A percentile compares a stretch with the other conserved stretches of the same genome.
Conservation (phyloP, 2,888 invertebrate species). For the Nipponacmea schrenckii region DNA sequence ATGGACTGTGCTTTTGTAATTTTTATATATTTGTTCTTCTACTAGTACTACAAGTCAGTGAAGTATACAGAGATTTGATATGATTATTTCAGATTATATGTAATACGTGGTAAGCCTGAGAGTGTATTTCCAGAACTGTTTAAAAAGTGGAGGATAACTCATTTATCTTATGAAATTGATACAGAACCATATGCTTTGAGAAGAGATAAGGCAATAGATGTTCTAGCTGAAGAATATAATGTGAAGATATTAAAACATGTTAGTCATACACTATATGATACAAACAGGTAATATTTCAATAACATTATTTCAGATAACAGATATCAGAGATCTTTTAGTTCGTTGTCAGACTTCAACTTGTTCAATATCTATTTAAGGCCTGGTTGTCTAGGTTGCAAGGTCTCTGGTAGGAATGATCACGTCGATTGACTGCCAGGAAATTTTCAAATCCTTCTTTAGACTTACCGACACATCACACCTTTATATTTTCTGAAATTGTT, state of each 20-base stretch:
- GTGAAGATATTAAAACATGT: conserved; percentile 81
- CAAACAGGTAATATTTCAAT: conserved; percentile 70
- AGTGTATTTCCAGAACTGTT: conserved; percentile 52
- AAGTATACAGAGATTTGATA: no score
- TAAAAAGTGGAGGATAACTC: conserved; percentile 83
- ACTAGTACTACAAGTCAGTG: no score
- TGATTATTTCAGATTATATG: conserved; percentile 75
- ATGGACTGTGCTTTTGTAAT: no score
- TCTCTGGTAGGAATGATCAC: no score
- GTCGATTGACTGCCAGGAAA: no score
- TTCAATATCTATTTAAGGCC: no score
- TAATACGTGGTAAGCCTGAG: conserved; percentile 76
- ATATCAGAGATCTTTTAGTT: background rate
- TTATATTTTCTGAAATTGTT: no score
- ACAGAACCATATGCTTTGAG: conserved; percentile 88
- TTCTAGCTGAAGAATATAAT: conserved; percentile 81
- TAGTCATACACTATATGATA: conserved; percentile 87
- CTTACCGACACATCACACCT: no score
- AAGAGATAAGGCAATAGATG: conserved; percentile 82
- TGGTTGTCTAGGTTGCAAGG: no score
- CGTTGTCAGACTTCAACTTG: no score
- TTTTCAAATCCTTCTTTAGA: no score
- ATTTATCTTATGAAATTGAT: conserved; percentile 86
- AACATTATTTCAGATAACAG: background rate
- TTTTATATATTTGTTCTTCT: no score